These are phyloP conservation scores for Anomalospiza imberbis DNA, from an alignment of 2,797 vertebrate genomes.

Conservation along the genomic window DNA sequence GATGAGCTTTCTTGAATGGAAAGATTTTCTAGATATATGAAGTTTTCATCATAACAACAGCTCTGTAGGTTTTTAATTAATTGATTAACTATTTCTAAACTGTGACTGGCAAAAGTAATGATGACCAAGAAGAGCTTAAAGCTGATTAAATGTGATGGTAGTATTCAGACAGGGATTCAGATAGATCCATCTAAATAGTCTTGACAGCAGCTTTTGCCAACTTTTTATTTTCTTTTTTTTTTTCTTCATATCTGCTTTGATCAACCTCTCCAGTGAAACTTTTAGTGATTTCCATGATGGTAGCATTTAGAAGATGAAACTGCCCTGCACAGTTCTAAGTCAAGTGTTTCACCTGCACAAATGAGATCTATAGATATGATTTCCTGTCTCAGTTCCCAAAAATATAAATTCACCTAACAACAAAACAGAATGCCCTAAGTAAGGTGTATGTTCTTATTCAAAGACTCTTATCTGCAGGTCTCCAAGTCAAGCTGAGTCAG, in stretches of 20 bases:
- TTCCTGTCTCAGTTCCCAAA: not conserved
- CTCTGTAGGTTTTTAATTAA: not conserved
- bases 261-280: not conserved
- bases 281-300: not conserved
- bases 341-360: not conserved
- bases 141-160: not conserved
- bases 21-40: not conserved
- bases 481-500: not conserved
- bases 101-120: not conserved
- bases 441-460: not conserved
- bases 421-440: not conserved
- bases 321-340: not conserved
- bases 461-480: not conserved
- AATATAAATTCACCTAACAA: not conserved
- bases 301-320: not conserved
- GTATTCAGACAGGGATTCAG: not conserved
- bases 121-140: not conserved
- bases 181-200: not conserved
- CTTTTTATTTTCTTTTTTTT: not conserved
- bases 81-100: slow-evolving; percentile 2
- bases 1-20: not conserved
- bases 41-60: not conserved
- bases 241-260: not conserved
- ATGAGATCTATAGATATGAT: not conserved
- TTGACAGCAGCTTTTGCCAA: not conserved